Base-by-base conservation (phyloP, 92 coral and sea anemone species). In the Metridium senile region DNA sequence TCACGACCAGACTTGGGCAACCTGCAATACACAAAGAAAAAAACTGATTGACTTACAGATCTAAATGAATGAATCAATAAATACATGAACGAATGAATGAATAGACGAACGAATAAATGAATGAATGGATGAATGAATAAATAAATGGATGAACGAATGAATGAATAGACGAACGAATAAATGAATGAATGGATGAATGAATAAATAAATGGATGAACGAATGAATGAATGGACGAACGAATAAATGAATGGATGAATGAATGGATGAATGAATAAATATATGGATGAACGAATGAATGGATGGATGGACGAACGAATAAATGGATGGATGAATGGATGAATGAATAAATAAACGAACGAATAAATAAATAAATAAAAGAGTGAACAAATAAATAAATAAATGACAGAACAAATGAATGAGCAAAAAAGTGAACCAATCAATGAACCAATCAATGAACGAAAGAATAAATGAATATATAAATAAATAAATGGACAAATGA, bases 1-100 rank as follows among this genome's bases (percentile, higher is more conserved):
- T 79, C 97, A 33, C 85, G 82, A 53, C 76, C 72, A 23, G 25
- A 22, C 26, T 56, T n/a, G 33, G 49, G 33, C 1, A 70, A 21
- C 18, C 74, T 46, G 43, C 39, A 67, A 51, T 35, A 43, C 2
- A 3, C 32, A 45, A 25, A 26, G 28, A 21, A 21, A 47, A 71
- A 9, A 28, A 26, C 10, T 22, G 28, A 43, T 11, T 47, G 71
- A 1, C 0, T 66, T 45, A 26, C 68, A 31, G 25, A n/a, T 23
- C 9, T 31, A 10, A 26, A 66, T 19, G 72, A 45, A 27, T 65
- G 72, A 27, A 30, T 3, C 45, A 45, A 66, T n/a, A 31, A 21
- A 18, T 26, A 61, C 7, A 61, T 23, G 17, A 54, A 16, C 3
- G 59, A 13, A 16, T 10, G 23, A 54, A 16, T 20, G 59, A 54